Evolutionary conservation across 1,140 invertebrate species (phyloP).

Genomic region (Helicorthomorpha holstii): DNA sequence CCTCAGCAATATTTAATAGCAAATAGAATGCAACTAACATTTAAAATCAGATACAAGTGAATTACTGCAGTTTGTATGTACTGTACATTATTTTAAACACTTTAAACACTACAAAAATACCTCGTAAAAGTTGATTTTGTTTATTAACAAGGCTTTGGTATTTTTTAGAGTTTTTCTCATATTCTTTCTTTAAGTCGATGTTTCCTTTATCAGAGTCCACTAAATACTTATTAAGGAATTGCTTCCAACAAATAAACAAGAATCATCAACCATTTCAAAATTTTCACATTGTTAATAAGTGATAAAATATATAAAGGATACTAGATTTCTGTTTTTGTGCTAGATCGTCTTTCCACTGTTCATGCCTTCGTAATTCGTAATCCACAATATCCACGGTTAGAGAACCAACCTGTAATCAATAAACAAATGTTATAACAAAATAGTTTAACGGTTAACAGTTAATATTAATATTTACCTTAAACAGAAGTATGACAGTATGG

Average conservation of each 20-base stretch:
- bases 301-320: constrained; percentile 29
- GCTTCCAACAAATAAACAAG: too few relatives aligned
- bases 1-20: constrained; percentile 86
- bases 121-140: constrained; percentile 76
- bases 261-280: too few relatives aligned
- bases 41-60: constrained; percentile 12
- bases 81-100: not conserved
- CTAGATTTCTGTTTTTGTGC: constrained; percentile 29
- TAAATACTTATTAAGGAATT: too few relatives aligned
- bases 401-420: constrained; percentile 59
- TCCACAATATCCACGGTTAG: constrained; percentile 91
- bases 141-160: constrained; percentile 64
- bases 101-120: too few relatives aligned
- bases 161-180: constrained; percentile 59
- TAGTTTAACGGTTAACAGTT: not conserved
- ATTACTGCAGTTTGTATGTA: not conserved
- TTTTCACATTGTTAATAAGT: too few relatives aligned
- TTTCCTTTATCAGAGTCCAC: constrained; percentile 23
- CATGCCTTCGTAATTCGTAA: constrained; percentile 78
- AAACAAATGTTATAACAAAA: not conserved
- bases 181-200: constrained; percentile 53
- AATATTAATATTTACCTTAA: constrained; percentile 42
- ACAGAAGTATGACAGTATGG: constrained; percentile 76
- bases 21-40: constrained; percentile 55
- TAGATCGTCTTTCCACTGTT: constrained; percentile 82